Conservation (phyloP, 2,113 vertebrate genomes). For the Pteropus alecto region DNA sequence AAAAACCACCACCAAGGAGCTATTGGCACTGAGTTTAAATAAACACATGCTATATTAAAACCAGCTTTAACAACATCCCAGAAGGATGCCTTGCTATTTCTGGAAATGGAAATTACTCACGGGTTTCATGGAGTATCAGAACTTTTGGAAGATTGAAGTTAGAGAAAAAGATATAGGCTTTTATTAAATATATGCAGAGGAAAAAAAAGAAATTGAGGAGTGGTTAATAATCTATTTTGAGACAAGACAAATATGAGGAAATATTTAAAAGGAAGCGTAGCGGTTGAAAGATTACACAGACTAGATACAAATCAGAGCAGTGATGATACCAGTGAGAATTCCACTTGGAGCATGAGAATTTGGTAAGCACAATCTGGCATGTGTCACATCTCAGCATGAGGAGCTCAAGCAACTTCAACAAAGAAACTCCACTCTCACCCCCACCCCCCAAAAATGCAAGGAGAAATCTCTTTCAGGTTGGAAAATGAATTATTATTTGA, state of each 20-base stretch:
- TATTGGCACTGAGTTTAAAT: constrained; percentile 66
- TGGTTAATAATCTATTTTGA: neutral
- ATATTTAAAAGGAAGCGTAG: neutral
- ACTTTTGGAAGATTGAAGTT: neutral
- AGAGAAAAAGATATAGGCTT: neutral
- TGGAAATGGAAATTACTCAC: constrained; percentile 42
- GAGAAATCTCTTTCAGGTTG: neutral
- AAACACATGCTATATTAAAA: constrained; percentile 66
- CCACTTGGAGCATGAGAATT: neutral
- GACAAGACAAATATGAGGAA: neutral
- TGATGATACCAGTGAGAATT: neutral
- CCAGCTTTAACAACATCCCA: constrained; percentile 22
- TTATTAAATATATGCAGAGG: neutral
- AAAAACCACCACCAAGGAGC: constrained; percentile 37
- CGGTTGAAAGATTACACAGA: neutral
- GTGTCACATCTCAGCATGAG: neutral
- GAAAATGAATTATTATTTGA: neutral
- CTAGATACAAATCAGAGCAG: neutral
- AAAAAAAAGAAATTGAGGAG: neutral
- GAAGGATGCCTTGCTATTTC: constrained; percentile 55
- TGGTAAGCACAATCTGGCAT: neutral
- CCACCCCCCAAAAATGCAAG: neutral
- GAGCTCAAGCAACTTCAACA: neutral
- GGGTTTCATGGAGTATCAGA: constrained; percentile 1
- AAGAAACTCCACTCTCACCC: neutral